Conservation (phyloP, 2,113 vertebrate species). For the Ondatra zibethicus region DNA sequence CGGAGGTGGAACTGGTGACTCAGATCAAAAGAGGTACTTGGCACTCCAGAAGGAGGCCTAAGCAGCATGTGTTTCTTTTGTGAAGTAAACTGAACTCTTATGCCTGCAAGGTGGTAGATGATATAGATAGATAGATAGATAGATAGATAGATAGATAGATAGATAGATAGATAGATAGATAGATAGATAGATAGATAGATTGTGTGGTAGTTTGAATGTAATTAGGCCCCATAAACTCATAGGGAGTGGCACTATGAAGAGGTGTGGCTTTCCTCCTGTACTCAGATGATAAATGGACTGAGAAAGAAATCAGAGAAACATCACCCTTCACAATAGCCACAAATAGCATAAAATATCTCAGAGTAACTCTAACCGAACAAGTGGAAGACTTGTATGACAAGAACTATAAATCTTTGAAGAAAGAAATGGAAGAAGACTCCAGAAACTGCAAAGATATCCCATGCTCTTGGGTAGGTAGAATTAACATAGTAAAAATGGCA, state of each 20-base stretch:
- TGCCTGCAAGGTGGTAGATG: neutral
- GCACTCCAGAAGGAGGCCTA: neutral
- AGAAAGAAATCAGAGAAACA: too few species aligned
- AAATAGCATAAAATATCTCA: too few species aligned
- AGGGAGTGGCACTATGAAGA: neutral
- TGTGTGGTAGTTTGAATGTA: neutral
- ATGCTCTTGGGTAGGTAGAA: too few species aligned
- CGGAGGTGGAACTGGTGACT: neutral
- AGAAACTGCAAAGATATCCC: too few species aligned
- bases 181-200: neutral
- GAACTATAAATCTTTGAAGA: too few species aligned
- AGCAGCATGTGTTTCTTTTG: neutral
- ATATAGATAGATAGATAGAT: neutral
- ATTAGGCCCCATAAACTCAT: neutral
- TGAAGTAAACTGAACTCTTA: slow-evolving; percentile 7
- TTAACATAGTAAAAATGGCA: too few species aligned
- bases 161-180: neutral
- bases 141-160: neutral
- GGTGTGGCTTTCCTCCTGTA: neutral
- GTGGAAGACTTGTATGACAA: too few species aligned
- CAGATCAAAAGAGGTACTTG: neutral
- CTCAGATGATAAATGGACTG: too few species aligned
- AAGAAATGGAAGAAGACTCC: too few species aligned
- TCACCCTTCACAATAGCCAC: too few species aligned
- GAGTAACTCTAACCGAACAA: too few species aligned